Conservation (phyloP, 1,140 invertebrate genomes). For the Drosophila lowei region DNA sequence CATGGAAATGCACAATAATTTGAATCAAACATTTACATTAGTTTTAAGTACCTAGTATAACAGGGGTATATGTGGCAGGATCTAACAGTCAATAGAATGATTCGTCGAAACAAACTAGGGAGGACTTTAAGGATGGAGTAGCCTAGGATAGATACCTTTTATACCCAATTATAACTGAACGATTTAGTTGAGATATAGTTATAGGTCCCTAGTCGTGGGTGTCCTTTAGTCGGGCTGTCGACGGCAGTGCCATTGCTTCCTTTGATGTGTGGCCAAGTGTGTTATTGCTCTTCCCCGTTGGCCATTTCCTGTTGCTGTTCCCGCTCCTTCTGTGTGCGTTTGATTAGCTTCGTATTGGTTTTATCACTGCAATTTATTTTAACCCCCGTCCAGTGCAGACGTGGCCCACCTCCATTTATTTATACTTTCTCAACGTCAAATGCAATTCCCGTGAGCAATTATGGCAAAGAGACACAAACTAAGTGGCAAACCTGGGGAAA, state of each 20-base stretch:
- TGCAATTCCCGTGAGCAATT: constrained; percentile 3
- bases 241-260: background rate
- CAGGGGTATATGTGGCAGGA: too few relatives aligned
- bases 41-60: constrained; percentile 11
- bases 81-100: too few relatives aligned
- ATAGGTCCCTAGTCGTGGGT: too few relatives aligned
- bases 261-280: constrained; percentile 30
- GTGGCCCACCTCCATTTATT: background rate
- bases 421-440: background rate
- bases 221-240: too few relatives aligned
- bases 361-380: constrained; percentile 54
- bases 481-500: too few relatives aligned
- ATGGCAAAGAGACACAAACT: background rate
- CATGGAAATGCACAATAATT: constrained; percentile 12
- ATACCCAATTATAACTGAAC: too few relatives aligned
- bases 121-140: too few relatives aligned
- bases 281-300: background rate
- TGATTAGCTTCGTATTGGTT: constrained; percentile 66
- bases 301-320: background rate
- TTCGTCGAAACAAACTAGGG: too few relatives aligned
- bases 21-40: constrained; percentile 54
- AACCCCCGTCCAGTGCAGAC: constrained; percentile 1
- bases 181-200: too few relatives aligned
- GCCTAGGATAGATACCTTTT: too few relatives aligned
- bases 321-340: constrained; percentile 10